phyloP scores from a whole-genome alignment of 2,888 invertebrate genomes.

The Synanthedon tipuliformis region DNA sequence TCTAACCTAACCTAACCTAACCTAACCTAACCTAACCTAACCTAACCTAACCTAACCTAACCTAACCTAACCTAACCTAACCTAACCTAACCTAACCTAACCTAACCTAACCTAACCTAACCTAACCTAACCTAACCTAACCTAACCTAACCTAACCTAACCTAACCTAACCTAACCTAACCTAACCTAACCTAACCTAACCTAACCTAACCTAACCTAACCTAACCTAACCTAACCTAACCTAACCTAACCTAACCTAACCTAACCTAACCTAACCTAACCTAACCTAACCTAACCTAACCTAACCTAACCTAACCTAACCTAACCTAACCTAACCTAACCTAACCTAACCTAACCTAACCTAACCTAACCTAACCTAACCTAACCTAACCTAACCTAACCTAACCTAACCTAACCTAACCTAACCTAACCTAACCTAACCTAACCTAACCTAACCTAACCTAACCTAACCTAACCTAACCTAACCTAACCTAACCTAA shows the following conservation, averaged over 20 bases:
- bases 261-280: slow-evolving; percentile 12
- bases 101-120: slow-evolving; percentile 4
- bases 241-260: slow-evolving; percentile 14
- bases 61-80: no score
- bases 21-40: no score
- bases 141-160: not conserved
- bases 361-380: no score
- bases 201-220: not conserved
- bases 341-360: slow-evolving; percentile 5
- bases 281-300: slow-evolving; percentile 7
- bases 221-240: slow-evolving; percentile 12
- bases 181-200: no score
- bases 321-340: slow-evolving; percentile 14
- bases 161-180: no score
- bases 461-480: not conserved
- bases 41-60: no score
- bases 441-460: slow-evolving; percentile 5
- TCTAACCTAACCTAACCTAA: no score
- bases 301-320: slow-evolving; percentile 5
- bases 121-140: slow-evolving; percentile 3
- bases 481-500: slow-evolving; percentile 8
- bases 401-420: slow-evolving; percentile 6
- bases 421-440: slow-evolving; percentile 12
- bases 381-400: no score
- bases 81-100: not conserved